Percentiles rank a stretch among this genome's conserved stretches.
phyloP scores from a whole-genome alignment of 2,888 invertebrate genomes.

The Agrotis puta region DNA sequence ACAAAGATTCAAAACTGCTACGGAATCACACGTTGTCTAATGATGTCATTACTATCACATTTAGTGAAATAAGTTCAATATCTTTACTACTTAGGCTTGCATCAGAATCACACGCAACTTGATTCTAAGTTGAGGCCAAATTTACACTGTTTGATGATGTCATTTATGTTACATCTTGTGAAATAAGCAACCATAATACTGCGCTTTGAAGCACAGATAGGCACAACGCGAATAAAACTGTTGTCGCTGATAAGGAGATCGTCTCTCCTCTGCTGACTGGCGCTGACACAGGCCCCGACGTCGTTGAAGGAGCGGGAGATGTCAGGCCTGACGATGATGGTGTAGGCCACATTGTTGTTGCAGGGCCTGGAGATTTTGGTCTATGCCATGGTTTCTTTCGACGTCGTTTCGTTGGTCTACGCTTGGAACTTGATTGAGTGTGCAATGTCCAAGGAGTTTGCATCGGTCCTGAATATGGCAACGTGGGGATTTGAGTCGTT shows the following conservation, averaged over 20 bases:
- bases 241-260: not conserved
- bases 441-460: too few relatives aligned
- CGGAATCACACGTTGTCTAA: too few relatives aligned
- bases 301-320: not conserved
- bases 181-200: not conserved
- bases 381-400: not conserved
- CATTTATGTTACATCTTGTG: not conserved
- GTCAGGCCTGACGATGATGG: not conserved
- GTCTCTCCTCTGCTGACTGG: not conserved
- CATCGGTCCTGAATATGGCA: not conserved
- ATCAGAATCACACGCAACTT: not conserved
- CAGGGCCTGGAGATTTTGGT: not conserved
- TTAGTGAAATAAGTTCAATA: too few relatives aligned
- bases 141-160: not conserved
- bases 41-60: too few relatives aligned
- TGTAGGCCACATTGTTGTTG: not conserved
- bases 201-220: not conserved
- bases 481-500: not conserved
- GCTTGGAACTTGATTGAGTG: too few relatives aligned
- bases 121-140: not conserved
- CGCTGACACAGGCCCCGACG: not conserved
- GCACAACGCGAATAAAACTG: not conserved
- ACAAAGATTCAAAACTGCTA: too few relatives aligned
- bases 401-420: not conserved
- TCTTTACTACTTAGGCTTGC: too few relatives aligned